Conservation (phyloP, 37 sponge, comb jelly and placozoan genomes). For the Aplysina aerophoba region DNA sequence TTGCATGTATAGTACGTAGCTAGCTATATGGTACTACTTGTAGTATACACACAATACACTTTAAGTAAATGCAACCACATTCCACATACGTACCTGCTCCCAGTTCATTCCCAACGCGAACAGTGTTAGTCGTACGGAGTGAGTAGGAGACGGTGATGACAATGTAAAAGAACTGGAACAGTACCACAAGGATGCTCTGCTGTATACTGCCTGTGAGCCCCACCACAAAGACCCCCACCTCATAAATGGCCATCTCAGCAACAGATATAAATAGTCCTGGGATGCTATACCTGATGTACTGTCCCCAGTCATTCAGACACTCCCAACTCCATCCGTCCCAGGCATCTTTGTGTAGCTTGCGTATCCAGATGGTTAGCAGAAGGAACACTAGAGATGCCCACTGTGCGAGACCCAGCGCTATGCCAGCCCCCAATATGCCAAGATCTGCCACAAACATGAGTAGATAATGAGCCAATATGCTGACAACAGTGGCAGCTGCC, state of each 20-base stretch:
- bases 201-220: constrained; percentile 35
- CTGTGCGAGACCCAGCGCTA: constrained; percentile 9
- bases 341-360: constrained; percentile 55
- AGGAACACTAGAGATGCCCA: not conserved
- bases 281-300: constrained; percentile 44
- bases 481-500: not conserved
- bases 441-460: constrained; percentile 38
- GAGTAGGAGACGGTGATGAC: constrained; percentile 48
- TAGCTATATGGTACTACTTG: no score
- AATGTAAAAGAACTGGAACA: constrained; percentile 23
- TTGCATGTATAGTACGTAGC: no score
- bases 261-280: constrained; percentile 45
- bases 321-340: constrained; percentile 74
- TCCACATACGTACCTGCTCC: constrained; percentile 42
- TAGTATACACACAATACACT: no score
- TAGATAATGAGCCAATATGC: constrained; percentile 23
- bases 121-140: constrained; percentile 27
- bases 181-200: constrained; percentile 36
- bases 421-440: constrained; percentile 23
- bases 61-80: no score
- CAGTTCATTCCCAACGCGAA: constrained; percentile 67
- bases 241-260: constrained; percentile 53
- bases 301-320: constrained; percentile 55
- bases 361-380: not conserved
- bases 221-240: constrained; percentile 49